Evolutionary conservation across 2,888 invertebrate species (phyloP).

Genomic region (Coleophora deauratella): DNA sequence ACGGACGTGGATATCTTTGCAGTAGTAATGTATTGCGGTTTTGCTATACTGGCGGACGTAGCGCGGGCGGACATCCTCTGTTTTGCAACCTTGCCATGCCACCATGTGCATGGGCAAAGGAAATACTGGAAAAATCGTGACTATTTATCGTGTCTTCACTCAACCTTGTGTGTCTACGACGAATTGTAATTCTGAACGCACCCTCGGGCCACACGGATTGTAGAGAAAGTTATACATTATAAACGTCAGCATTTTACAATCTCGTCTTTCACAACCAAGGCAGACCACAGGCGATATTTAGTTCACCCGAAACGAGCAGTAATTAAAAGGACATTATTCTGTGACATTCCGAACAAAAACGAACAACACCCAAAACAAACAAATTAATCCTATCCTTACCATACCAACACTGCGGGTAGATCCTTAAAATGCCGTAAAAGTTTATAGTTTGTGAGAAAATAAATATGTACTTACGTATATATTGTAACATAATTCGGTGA

Average conservation of each 20-base stretch:
- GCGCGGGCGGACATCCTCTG: conserved; percentile 28
- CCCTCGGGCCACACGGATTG: not conserved
- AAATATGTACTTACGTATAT: conserved; percentile 50
- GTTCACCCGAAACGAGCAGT: conserved; percentile 27
- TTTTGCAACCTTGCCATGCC: conserved; percentile 29
- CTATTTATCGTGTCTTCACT: conserved; percentile 40
- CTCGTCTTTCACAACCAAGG: conserved; percentile 21
- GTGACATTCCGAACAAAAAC: conserved; percentile 12
- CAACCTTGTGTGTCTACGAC: conserved; percentile 43
- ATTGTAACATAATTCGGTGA: too few species aligned
- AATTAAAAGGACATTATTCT: conserved; percentile 19
- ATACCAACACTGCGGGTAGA: conserved; percentile 39
- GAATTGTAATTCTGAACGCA: conserved; percentile 28
- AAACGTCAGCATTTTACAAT: conserved; percentile 22
- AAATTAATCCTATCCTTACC: conserved; percentile 3
- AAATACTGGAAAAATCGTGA: conserved; percentile 32
- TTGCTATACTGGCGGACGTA: conserved; percentile 29
- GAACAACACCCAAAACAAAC: conserved; percentile 11
- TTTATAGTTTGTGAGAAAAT: conserved; percentile 60
- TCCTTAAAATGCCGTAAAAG: conserved; percentile 64
- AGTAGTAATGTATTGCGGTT: too few species aligned
- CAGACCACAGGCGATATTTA: conserved; percentile 45
- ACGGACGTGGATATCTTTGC: too few species aligned
- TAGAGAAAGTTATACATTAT: too few species aligned
- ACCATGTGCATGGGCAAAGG: conserved; percentile 33